Evolutionary conservation across 2,888 invertebrate species (phyloP).

Genomic region (Thecocarcelia acutangulata): DNA sequence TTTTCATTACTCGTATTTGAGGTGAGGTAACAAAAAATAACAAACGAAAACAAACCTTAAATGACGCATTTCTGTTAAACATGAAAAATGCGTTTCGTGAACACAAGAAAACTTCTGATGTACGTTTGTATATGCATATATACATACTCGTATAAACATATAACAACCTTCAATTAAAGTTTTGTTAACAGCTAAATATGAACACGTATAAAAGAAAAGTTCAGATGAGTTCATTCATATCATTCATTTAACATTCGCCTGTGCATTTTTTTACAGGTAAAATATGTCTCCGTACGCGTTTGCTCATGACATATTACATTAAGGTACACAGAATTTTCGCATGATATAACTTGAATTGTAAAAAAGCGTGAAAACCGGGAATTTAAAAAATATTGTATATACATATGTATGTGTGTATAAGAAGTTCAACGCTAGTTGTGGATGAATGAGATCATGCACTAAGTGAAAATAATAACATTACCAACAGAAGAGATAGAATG

Average conservation of each 20-base stretch:
- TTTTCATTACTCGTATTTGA: conserved; percentile 27
- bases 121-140: neutral
- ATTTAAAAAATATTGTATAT: too few species aligned
- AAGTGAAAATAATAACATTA: too few species aligned
- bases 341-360: neutral
- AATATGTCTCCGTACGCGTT: neutral
- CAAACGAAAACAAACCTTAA: conserved; percentile 17
- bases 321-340: conserved; percentile 6
- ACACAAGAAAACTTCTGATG: conserved; percentile 12
- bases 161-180: conserved; percentile 51
- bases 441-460: too few species aligned
- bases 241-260: neutral
- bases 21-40: conserved; percentile 39
- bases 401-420: too few species aligned
- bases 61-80: conserved; percentile 52
- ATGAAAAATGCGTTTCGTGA: conserved; percentile 20
- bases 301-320: conserved; percentile 17
- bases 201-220: conserved; percentile 38
- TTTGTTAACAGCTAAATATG: neutral
- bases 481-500: too few species aligned
- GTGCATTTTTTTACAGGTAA: neutral
- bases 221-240: conserved; percentile 54
- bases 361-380: too few species aligned
- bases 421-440: too few species aligned
- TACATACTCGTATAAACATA: neutral